These are phyloP conservation scores for Alentia gelatinosa DNA, from an alignment of 2,888 invertebrate genomes.

Conservation along the genomic window DNA sequence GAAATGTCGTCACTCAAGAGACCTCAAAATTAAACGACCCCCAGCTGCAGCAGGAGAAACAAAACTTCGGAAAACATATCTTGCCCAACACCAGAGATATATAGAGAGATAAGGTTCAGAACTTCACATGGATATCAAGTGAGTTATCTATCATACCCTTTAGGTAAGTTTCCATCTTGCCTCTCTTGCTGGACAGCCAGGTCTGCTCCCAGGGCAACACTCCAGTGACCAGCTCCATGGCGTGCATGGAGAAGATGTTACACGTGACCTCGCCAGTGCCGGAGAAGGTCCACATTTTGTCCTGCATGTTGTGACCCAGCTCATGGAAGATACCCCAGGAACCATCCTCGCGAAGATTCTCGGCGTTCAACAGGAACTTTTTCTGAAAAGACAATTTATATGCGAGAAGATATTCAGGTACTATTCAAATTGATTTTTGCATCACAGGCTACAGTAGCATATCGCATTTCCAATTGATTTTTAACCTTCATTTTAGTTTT, in stretches of 20 bases:
- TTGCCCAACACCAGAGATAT: too few relatives aligned
- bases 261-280: slow-evolving; percentile 63
- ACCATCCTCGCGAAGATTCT: slow-evolving; percentile 38
- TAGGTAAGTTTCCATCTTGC: slow-evolving; percentile 60
- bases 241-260: slow-evolving; percentile 69
- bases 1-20: too few relatives aligned
- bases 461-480: too few relatives aligned
- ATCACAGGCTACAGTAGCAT: too few relatives aligned
- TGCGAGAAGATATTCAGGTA: too few relatives aligned
- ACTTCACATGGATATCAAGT: too few relatives aligned
- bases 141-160: neutral
- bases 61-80: too few relatives aligned
- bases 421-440: too few relatives aligned
- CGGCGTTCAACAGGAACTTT: slow-evolving; percentile 61
- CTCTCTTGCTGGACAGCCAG: slow-evolving; percentile 58
- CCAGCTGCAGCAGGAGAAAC: too few relatives aligned
- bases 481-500: too few relatives aligned
- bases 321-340: slow-evolving; percentile 70
- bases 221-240: slow-evolving; percentile 63
- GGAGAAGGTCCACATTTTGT: slow-evolving; percentile 65
- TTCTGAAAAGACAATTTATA: neutral
- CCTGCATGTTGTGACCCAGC: slow-evolving; percentile 70
- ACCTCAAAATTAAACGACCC: too few relatives aligned
- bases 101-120: too few relatives aligned
- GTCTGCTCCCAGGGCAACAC: slow-evolving; percentile 61